Percentiles rank a stretch among this genome's conserved stretches.
Evolutionary conservation across 92 coral and sea anemone genomes (phyloP).

Genomic region (Epizoanthus stellaris): DNA sequence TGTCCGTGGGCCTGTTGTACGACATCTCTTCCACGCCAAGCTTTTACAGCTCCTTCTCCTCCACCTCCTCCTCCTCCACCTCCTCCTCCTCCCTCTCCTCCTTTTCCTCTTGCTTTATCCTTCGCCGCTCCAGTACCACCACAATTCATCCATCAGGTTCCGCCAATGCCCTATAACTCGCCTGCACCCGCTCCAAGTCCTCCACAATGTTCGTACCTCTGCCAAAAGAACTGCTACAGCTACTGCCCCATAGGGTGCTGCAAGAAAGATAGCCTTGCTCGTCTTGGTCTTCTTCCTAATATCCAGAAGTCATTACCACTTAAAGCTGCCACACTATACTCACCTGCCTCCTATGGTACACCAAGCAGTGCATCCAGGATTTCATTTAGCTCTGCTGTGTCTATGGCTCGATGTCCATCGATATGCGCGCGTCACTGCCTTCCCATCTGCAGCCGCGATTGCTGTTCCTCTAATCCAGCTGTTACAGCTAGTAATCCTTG

Average conservation of each 20-base stretch:
- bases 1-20: slow-evolving; percentile 90
- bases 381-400: slow-evolving; percentile 47
- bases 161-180: slow-evolving; percentile 47
- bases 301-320: slow-evolving; percentile 7
- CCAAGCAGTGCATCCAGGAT: slow-evolving; percentile 38
- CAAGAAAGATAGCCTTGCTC: slow-evolving; percentile 47
- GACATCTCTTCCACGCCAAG: slow-evolving; percentile 9
- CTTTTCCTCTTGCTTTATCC: not conserved
- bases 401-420: slow-evolving; percentile 66
- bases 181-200: slow-evolving; percentile 41
- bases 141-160: not conserved
- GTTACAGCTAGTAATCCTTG: not conserved
- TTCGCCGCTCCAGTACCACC: slow-evolving; percentile 25
- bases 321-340: slow-evolving; percentile 23
- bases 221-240: slow-evolving; percentile 65
- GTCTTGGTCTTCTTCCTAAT: slow-evolving; percentile 52
- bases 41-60: slow-evolving; percentile 27
- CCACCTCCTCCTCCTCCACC: slow-evolving; percentile 51
- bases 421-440: slow-evolving; percentile 82
- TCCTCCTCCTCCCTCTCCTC: slow-evolving; percentile 49
- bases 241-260: slow-evolving; percentile 91
- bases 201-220: slow-evolving; percentile 63
- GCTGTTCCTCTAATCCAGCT: slow-evolving; percentile 60
- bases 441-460: slow-evolving; percentile 76
- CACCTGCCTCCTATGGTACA: slow-evolving; percentile 59